Base-by-base conservation (phyloP, 2,888 invertebrate genomes). In the Melipona bicolor region DNA sequence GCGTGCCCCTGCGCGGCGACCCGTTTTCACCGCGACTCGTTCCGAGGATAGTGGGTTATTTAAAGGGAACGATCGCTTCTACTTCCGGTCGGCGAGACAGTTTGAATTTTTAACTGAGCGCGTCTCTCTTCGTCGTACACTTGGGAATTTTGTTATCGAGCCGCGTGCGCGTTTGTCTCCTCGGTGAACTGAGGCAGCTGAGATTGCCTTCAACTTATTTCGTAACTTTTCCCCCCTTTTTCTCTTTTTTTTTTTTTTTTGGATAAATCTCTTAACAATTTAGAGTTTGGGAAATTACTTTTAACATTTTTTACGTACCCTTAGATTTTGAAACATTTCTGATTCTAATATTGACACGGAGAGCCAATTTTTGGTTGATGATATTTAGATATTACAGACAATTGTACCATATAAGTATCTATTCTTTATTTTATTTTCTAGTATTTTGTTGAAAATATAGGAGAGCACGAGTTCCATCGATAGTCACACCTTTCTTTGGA, bases 41-140 rank as follows among this genome's bases (percentile, higher is more conserved):
- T 71, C 69, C 79, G 68, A 52, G 83, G 64, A 73, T 69, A 80
- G 76, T 84, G 88, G 89, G 85, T 88, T 89, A 88, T 90, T 89
- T 90, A 88, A 90, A 89, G 79, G 80, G 79, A 75, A 79, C 74
- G 76, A 79, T 87, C 78, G 69, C 77, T 86, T 84, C 86, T 86
- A 86, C 88, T 88, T 89, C 89, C 85, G 81, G 83, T 72, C 68
- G 54, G 27, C 59, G 61, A 62, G 77, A 77, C 75, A 56, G 72
- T 59, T 73, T 62, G 77, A 50, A 74, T 74, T 77, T 85, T 72
- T 75, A 50, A 56, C 17, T 19, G 15, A 3, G 17, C 4, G 49
- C 24, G 19, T 19, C 1, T 13, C 9, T 9, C 43, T 43, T 43
- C 52, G 54, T 27, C 21, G 32, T 15, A 21, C 27, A 70, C 19